These are phyloP conservation scores for Suillia variegata DNA, from an alignment of 2,888 invertebrate species.

Conservation along the genomic window DNA sequence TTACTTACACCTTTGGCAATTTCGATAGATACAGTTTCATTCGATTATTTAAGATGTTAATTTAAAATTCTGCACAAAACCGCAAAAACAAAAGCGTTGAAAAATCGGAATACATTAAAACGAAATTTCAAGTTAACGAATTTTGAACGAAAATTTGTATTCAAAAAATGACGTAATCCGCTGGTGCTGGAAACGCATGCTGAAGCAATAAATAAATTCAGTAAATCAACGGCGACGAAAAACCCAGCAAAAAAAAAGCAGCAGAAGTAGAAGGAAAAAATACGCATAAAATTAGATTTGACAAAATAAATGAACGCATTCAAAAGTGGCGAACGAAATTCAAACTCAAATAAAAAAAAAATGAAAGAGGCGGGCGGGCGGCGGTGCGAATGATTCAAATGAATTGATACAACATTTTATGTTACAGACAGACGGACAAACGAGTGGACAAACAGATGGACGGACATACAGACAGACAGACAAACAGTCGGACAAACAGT, in stretches of 20 bases:
- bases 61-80: neutral
- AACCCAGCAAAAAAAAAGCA: neutral
- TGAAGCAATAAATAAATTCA: neutral
- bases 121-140: no score
- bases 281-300: neutral
- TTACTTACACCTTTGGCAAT: no score
- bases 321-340: neutral
- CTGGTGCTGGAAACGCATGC: neutral
- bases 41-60: no score
- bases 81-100: neutral
- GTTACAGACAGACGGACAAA: neutral
- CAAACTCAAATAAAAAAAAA: no score
- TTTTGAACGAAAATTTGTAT: no score
- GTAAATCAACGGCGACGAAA: neutral
- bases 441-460: neutral
- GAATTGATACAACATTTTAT: neutral
- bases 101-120: neutral
- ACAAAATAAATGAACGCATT: neutral
- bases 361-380: no score
- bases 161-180: slow-evolving; percentile 6
- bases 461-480: neutral
- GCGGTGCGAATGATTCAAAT: no score
- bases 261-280: neutral
- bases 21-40: no score
- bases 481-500: neutral